phyloP scores from a whole-genome alignment of 2,888 invertebrate genomes.

The Acrobasis repandana region DNA sequence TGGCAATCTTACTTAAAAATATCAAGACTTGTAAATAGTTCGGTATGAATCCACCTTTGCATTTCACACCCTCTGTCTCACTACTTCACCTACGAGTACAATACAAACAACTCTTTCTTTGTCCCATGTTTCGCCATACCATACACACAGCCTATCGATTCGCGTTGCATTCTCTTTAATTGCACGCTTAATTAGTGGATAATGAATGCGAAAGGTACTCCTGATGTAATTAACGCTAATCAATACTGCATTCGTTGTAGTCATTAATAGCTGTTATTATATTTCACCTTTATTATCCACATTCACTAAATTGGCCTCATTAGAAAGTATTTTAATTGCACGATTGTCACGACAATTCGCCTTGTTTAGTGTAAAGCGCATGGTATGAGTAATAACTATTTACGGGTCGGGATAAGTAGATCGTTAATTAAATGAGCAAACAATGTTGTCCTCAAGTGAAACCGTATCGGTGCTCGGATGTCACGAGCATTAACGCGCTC shows the following conservation, averaged over 20 bases:
- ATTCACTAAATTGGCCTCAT: conserved; percentile 20
- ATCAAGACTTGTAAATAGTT: background rate
- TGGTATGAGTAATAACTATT: conserved; percentile 2
- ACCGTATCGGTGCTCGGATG: conserved; percentile 23
- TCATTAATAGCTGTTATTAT: conserved; percentile 22
- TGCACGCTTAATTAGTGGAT: conserved; percentile 23
- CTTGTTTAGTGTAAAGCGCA: background rate
- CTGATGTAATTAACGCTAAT: conserved; percentile 20
- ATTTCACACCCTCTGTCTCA: conserved; percentile 34
- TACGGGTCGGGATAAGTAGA: conserved; percentile 3
- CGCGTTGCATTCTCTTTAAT: conserved; percentile 24
- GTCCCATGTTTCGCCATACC: conserved; percentile 25
- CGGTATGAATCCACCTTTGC: conserved; percentile 4
- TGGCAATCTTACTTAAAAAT: no score
- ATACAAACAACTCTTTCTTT: conserved; percentile 19
- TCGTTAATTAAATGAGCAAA: conserved; percentile 19
- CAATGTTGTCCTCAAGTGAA: conserved; percentile 16
- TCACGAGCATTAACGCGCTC: conserved; percentile 48
- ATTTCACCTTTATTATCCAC: conserved; percentile 22
- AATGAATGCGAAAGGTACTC: conserved; percentile 23
- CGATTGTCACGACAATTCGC: conserved; percentile 18
- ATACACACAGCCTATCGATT: conserved; percentile 19
- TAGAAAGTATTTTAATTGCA: conserved; percentile 20
- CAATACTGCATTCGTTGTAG: conserved; percentile 21
- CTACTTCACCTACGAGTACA: conserved; percentile 23